These are phyloP conservation scores for Odontophorus gujanensis DNA, from an alignment of 2,113 vertebrate genomes.

Conservation along the genomic window DNA sequence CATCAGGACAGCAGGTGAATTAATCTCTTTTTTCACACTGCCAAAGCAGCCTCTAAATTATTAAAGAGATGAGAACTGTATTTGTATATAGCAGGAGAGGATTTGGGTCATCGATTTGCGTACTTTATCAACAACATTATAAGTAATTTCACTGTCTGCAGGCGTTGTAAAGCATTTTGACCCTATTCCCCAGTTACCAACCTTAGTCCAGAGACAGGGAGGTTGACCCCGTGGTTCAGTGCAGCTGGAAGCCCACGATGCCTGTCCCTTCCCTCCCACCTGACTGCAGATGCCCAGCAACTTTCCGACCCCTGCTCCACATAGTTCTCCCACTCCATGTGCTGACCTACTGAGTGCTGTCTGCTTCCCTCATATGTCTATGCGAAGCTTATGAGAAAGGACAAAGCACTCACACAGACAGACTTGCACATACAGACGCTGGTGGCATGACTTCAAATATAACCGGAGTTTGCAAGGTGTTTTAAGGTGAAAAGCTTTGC, in stretches of 20 bases:
- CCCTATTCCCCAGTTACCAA: background rate
- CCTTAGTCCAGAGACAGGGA: background rate
- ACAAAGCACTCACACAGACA: background rate
- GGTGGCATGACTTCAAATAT: background rate
- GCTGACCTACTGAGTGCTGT: background rate
- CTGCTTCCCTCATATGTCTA: background rate
- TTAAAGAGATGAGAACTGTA: background rate
- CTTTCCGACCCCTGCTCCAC: background rate
- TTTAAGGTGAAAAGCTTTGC: slow-evolving; percentile 27
- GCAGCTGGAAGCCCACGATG: background rate
- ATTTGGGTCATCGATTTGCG: background rate
- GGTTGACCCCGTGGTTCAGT: background rate
- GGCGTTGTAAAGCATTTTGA: slow-evolving; percentile 19
- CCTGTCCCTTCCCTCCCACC: background rate
- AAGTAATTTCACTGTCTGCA: background rate
- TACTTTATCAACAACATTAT: background rate
- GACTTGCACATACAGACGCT: background rate
- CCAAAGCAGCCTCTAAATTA: background rate
- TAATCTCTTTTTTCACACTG: background rate
- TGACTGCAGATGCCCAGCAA: fast-evolving
- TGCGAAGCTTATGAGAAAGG: background rate
- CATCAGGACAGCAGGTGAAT: background rate
- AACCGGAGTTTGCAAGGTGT: background rate
- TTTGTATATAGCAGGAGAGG: background rate
- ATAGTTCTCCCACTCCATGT: background rate